These are phyloP conservation scores for Pristionchus arcanus DNA, from an alignment of 2,888 invertebrate genomes.

Conservation along the genomic window DNA sequence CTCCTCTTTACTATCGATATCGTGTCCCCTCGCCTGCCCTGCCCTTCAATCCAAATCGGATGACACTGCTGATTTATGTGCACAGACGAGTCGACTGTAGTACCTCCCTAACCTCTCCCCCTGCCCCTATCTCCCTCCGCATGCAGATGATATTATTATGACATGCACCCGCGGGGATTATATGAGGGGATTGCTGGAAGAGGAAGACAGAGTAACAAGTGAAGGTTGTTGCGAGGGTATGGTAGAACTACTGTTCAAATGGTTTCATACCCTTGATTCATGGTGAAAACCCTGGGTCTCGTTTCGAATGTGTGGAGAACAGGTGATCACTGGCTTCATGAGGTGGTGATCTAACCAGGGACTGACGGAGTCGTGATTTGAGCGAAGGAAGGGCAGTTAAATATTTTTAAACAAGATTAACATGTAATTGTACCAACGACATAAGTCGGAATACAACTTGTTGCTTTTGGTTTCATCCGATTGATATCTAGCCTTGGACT, in stretches of 20 bases:
- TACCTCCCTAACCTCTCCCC: not conserved
- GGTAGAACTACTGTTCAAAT: no score
- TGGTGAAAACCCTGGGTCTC: no score
- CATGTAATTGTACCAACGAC: no score
- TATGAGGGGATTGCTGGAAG: not conserved
- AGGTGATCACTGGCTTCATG: not conserved
- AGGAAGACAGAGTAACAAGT: not conserved
- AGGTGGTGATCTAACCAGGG: not conserved
- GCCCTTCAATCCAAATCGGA: constrained; percentile 40
- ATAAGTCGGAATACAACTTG: not conserved
- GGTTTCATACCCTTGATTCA: no score
- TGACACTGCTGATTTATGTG: constrained; percentile 46
- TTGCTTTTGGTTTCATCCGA: not conserved
- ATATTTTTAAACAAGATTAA: no score
- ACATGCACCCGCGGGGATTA: constrained; percentile 6
- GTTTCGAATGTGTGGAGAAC: no score
- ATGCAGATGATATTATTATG: constrained; percentile 19
- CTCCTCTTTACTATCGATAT: not conserved
- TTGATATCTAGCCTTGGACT: not conserved
- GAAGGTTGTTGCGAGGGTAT: constrained; percentile 10
- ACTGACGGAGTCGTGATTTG: not conserved
- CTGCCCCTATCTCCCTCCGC: not conserved
- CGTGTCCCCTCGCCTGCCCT: not conserved
- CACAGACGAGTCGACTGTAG: constrained; percentile 2
- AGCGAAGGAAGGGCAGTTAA: no score